Evolutionary conservation across 2,888 invertebrate genomes (phyloP).

Genomic region (Cephus pulcher): DNA sequence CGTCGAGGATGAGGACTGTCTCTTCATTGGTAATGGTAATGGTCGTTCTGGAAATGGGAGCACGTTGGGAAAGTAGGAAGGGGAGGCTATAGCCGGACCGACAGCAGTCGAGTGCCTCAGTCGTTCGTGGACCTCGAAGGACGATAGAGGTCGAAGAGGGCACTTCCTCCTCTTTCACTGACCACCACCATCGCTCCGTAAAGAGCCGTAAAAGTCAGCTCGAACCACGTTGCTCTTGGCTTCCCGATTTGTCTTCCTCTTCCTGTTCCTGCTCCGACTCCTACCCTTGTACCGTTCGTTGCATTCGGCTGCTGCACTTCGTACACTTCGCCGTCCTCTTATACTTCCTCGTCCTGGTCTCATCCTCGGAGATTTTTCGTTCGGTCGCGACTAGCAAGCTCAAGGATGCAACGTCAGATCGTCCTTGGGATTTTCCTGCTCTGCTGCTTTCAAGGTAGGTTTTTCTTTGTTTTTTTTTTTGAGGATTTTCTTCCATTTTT

Average conservation of each 20-base stretch:
- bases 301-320: background rate
- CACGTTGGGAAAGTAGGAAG: constrained; percentile 62
- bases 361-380: constrained; percentile 23
- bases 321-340: constrained; percentile 46
- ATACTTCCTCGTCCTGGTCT: constrained; percentile 13
- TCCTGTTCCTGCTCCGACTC: constrained; percentile 21
- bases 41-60: constrained; percentile 61
- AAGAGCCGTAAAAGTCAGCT: background rate
- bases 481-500: background rate
- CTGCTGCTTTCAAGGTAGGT: constrained; percentile 58
- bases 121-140: constrained; percentile 66
- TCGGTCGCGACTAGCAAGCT: constrained; percentile 17
- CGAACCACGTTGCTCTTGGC: background rate
- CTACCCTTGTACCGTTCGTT: background rate
- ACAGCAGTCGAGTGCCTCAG: constrained; percentile 60
- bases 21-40: constrained; percentile 56
- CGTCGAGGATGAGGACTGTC: constrained; percentile 27
- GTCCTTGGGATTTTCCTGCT: constrained; percentile 53
- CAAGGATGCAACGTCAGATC: constrained; percentile 57
- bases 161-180: constrained; percentile 38
- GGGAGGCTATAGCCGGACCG: constrained; percentile 61
- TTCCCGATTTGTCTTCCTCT: constrained; percentile 8
- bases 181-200: background rate
- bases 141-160: constrained; percentile 65
- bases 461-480: background rate